Evolutionary conservation across 2,113 vertebrate species (phyloP), one percentile per base, ranked within the genome.

Genomic region (Setophaga kirtlandii): DNA sequence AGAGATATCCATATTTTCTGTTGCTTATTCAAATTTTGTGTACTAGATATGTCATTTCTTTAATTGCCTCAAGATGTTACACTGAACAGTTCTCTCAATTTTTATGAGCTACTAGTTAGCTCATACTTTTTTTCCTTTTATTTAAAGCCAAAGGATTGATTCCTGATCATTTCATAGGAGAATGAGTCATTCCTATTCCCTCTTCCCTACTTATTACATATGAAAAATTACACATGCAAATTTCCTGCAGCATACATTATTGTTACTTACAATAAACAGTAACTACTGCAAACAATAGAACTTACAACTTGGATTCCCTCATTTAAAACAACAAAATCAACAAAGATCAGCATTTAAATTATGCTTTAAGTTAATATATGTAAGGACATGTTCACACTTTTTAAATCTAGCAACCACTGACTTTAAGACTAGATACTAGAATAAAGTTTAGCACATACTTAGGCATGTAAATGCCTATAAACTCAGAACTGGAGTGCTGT

Each of bases 1-100:
- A 90, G 89, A 92, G 46, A 95, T n/a, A 95, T 60, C 93, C 75
- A 53, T 89, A 96, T 91, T 97, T 97, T 95, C 94, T 92, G 91
- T 58, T 83, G 63, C 76, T 93, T 92, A 94, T 83, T 94, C 77
- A 90, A 84, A 96, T 89, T 90, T 47, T 96, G 68, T 93, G 83
- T 64, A 87, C 68, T 95, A 94, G 85, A 96, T 94, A 97, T 83
- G 63, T 44, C 41, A 83, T 53, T 67, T 69, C 94, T 89, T 52
- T 89, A 85, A 93, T 75, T 67, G 56, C 85, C 59, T 90, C 70
- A 87, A 55, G 23, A 60, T 59, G n/a, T 82, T 92, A 68, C 35
- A 87, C 73, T 67, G 44, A 93, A 70, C 52, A 77, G 80, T 78
- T 93, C 42, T 93, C 59, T 52, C 44, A 55, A 18, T 82, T 77